A percentile compares a stretch with the other conserved stretches of the same genome.
phyloP scores from a whole-genome alignment of 2,797 vertebrate genomes.

The Pangasius sanitwongsei region DNA sequence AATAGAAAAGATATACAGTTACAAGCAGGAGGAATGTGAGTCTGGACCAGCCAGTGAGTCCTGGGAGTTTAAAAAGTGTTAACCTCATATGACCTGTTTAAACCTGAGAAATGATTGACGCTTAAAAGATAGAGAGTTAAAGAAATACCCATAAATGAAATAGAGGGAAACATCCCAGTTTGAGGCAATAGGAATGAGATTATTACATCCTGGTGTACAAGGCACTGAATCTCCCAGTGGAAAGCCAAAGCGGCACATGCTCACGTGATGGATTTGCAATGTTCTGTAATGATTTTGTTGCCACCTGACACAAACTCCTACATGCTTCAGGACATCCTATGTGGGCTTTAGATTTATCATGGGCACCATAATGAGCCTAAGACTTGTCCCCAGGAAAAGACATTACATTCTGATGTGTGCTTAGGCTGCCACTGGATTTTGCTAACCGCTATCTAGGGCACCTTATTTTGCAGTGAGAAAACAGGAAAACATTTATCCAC shows the following conservation, averaged over 20 bases:
- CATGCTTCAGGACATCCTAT: conserved; percentile 43
- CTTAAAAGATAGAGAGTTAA: background rate
- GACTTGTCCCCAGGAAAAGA: conserved; percentile 32
- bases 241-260: conserved; percentile 40
- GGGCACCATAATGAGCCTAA: conserved; percentile 43
- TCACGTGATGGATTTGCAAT: conserved; percentile 50
- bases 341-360: conserved; percentile 39
- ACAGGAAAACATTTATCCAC: conserved; percentile 23
- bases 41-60: background rate
- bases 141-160: background rate
- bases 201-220: background rate
- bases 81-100: background rate
- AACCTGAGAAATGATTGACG: background rate
- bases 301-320: conserved; percentile 41
- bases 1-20: background rate
- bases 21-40: background rate
- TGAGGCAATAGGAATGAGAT: background rate
- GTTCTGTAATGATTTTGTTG: conserved; percentile 48
- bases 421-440: conserved; percentile 36
- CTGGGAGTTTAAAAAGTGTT: background rate
- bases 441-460: conserved; percentile 39
- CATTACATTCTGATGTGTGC: conserved; percentile 42
- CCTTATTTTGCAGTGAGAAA: conserved; percentile 18
- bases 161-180: background rate
- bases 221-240: conserved; percentile 35